phyloP scores from a whole-genome alignment of 2,797 vertebrate species.

The Labroides dimidiatus region DNA sequence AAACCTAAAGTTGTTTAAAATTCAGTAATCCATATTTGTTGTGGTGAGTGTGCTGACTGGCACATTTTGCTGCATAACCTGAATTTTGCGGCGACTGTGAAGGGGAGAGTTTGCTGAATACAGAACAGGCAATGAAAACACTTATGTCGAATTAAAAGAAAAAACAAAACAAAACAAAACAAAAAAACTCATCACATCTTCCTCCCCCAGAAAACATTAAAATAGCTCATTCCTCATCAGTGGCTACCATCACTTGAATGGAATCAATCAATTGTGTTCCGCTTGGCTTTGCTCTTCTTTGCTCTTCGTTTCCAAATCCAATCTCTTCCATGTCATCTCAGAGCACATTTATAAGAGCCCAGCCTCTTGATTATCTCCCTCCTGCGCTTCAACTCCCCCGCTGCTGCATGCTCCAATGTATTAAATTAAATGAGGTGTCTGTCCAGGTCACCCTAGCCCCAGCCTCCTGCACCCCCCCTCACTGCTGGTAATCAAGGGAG shows the following conservation, averaged over 20 bases:
- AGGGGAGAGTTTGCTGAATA: constrained; percentile 63
- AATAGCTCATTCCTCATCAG: constrained; percentile 84
- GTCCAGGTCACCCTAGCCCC: constrained; percentile 88
- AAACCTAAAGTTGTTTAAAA: neutral
- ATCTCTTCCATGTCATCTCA: constrained; percentile 94
- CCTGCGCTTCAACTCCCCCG: constrained; percentile 83
- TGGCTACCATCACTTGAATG: constrained; percentile 85
- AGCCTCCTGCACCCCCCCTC: constrained; percentile 73
- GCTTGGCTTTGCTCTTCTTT: constrained; percentile 89
- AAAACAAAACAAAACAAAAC: constrained; percentile 41
- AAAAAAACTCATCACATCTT: constrained; percentile 66
- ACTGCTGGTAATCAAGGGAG: constrained; percentile 85
- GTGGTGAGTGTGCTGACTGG: constrained; percentile 29
- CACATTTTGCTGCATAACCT: constrained; percentile 50
- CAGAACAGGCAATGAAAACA: constrained; percentile 69
- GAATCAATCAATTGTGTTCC: constrained; percentile 91
- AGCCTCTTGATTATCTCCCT: constrained; percentile 91
- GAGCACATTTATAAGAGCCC: constrained; percentile 88
- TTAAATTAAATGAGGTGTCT: constrained; percentile 98
- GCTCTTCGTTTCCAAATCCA: constrained; percentile 92
- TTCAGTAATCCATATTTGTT: constrained; percentile 16
- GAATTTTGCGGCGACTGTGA: constrained; percentile 41
- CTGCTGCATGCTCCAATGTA: constrained; percentile 87
- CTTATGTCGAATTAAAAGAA: constrained; percentile 61
- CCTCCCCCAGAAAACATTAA: constrained; percentile 59